Conservation (phyloP, 2,888 invertebrate species). For the Drosophila greeni region DNA sequence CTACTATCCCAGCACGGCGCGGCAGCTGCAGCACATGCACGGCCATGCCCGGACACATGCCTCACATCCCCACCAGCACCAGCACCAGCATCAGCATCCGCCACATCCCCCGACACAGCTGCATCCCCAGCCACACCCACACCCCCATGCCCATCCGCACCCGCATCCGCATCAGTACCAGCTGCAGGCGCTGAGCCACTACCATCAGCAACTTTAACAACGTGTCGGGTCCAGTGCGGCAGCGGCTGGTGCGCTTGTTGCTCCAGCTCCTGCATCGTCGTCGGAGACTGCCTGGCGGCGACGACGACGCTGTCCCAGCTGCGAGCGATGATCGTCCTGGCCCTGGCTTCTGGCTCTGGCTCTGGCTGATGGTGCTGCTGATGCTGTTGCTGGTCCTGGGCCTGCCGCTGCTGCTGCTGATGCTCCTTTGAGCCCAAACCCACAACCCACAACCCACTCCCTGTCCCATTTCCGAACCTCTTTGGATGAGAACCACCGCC, state of each 20-base stretch:
- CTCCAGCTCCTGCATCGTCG: slow-evolving; percentile 32
- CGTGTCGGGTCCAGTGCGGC: slow-evolving; percentile 40
- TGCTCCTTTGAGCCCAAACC: slow-evolving; percentile 8
- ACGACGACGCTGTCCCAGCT: neutral
- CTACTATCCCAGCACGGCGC: slow-evolving; percentile 27
- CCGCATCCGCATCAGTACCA: slow-evolving; percentile 46
- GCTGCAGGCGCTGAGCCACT: slow-evolving; percentile 63
- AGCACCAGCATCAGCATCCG: slow-evolving; percentile 2
- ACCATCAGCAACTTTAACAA: slow-evolving; percentile 73
- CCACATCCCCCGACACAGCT: neutral
- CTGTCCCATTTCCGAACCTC: neutral
- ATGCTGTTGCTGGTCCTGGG: slow-evolving; percentile 10
- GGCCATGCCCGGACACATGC: slow-evolving; percentile 14
- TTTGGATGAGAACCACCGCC: slow-evolving; percentile 36
- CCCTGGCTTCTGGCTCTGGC: slow-evolving; percentile 6
- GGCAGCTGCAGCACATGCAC: slow-evolving; percentile 30
- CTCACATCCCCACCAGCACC: slow-evolving; percentile 22
- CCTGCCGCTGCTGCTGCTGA: slow-evolving; percentile 22
- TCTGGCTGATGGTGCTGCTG: slow-evolving; percentile 25
- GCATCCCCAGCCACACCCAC: slow-evolving; percentile 1
- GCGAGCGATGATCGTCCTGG: neutral
- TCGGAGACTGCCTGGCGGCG: slow-evolving; percentile 1
- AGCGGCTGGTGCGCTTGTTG: slow-evolving; percentile 40
- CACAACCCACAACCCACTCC: neutral
- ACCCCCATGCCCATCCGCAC: slow-evolving; percentile 37